Evolutionary conservation across 2,888 invertebrate genomes (phyloP), one percentile per base, ranked within the genome.

Genomic region (Yponomeuta sedellus): DNA sequence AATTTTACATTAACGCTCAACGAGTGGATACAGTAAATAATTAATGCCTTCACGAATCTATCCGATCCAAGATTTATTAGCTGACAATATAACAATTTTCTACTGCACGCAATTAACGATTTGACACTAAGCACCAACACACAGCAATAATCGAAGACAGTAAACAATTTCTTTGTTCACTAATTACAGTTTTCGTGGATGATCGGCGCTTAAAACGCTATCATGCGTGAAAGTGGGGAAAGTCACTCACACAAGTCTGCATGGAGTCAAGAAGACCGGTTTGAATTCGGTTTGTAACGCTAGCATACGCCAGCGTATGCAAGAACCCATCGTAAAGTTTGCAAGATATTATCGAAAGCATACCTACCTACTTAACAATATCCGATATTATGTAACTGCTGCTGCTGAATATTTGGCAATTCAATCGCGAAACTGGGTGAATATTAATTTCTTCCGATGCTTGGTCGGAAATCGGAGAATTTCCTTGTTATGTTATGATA

Each of bases 221-320:
- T 80, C 78, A 82, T 72, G 79, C 80, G 85, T 82, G 88, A 86
- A 85, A 88, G 85, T 77, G 83, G 88, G 77, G 89, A 89, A 88
- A 89, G 88, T 85, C 12, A n/a, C 16, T 61, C n/a, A 20, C 40
- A 40, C 44, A 19, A 44, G 20, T 22, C 71, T 72, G 73, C 74
- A 73, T 75, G 73, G 73, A 72, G 77, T 77, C 76, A 72, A 40
- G 63, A 63, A 72, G 78, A 85, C 85, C 83, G 84, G 83, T 85
- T 81, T 44, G 2, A 11, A 34, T 34, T 61, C 28, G 8, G 61
- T n/a, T 61, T 61, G 59, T 59, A 62, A 62, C n/a, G 39, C 62
- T 10, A 16, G n/a, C 28, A n/a, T 8, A 19, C n/a, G 56, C 19
- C n/a, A 56, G 19, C n/a, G 56, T 56, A 16, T 56, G 6, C n/a